Percentiles rank a stretch among this genome's conserved stretches.
Conservation (phyloP, 2,888 invertebrate genomes). For the Nephrotoma appendiculata region DNA sequence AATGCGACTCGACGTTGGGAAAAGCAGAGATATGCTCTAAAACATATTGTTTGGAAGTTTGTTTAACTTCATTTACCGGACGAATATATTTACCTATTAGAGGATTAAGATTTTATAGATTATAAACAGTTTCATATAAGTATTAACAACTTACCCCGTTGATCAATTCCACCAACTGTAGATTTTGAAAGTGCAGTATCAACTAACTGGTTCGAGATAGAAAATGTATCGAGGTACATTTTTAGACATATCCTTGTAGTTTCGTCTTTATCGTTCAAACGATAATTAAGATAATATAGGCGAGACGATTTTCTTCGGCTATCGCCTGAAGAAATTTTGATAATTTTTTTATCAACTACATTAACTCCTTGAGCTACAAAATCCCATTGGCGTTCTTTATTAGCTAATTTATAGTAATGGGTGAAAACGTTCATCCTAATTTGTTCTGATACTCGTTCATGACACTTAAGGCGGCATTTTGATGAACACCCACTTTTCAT, state of each 20-base stretch:
- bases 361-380: background rate
- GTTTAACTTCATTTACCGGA: too few relatives aligned
- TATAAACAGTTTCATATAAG: too few relatives aligned
- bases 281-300: background rate
- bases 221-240: background rate
- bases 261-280: background rate
- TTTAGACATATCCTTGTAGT: background rate
- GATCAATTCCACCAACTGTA: too few relatives aligned
- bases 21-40: too few relatives aligned
- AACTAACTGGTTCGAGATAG: too few relatives aligned
- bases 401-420: background rate
- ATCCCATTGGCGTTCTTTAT: background rate
- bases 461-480: background rate
- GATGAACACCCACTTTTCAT: background rate
- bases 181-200: background rate
- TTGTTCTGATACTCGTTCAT: background rate
- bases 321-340: background rate
- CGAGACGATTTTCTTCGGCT: background rate
- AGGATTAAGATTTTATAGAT: too few relatives aligned
- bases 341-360: background rate
- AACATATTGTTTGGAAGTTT: too few relatives aligned
- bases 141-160: too few relatives aligned
- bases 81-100: too few relatives aligned
- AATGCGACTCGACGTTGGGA: too few relatives aligned
- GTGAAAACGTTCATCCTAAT: background rate